These are phyloP conservation scores for Drosophila mimetica DNA, from an alignment of 2,888 invertebrate species.

Conservation along the genomic window DNA sequence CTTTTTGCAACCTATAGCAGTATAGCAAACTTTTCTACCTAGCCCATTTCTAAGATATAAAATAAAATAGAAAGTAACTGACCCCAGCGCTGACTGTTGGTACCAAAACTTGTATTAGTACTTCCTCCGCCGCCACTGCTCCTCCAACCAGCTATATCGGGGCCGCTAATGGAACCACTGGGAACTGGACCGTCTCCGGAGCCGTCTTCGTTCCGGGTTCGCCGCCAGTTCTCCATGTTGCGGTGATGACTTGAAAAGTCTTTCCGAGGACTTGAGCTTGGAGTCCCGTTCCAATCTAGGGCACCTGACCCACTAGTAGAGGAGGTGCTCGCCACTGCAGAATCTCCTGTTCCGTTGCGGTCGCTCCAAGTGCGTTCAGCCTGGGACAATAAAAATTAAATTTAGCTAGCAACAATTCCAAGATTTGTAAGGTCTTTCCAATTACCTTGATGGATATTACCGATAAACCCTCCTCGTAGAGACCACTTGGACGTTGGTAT, in stretches of 20 bases:
- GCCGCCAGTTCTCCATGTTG: conserved; percentile 83
- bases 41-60: neutral
- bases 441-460: conserved; percentile 65
- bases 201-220: conserved; percentile 81
- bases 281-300: conserved; percentile 82
- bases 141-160: conserved; percentile 70
- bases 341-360: conserved; percentile 80
- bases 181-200: conserved; percentile 61
- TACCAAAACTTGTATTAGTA: conserved; percentile 51
- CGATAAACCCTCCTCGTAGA: conserved; percentile 81
- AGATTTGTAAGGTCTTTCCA: neutral
- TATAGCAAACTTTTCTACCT: too few species aligned
- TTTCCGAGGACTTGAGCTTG: conserved; percentile 83
- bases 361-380: conserved; percentile 83
- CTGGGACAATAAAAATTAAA: conserved; percentile 40
- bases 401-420: neutral
- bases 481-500: conserved; percentile 80
- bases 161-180: conserved; percentile 18
- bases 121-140: conserved; percentile 42
- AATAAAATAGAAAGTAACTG: conserved; percentile 23
- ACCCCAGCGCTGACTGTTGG: conserved; percentile 80
- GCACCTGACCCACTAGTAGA: conserved; percentile 22
- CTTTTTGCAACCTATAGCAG: too few species aligned
- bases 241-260: conserved; percentile 80
- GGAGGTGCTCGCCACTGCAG: conserved; percentile 31